Evolutionary conservation across 2,797 vertebrate species (phyloP), one percentile per base, ranked within the genome.

Genomic region (Synaphobranchus kaupii): DNA sequence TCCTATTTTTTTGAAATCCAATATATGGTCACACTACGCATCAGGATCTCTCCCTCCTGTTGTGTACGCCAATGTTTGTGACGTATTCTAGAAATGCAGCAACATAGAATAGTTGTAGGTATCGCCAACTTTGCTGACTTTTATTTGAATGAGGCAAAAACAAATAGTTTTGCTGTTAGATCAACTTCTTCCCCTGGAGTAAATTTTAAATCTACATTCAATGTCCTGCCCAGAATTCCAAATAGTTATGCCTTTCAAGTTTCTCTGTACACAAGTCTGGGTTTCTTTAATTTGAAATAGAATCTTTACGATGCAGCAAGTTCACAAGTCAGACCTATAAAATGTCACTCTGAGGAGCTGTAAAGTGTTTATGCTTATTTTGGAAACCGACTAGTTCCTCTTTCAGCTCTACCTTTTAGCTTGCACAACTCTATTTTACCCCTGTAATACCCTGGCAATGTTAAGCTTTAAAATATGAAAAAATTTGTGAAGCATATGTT

Each of bases 331-430:
- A 80, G 48, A 31, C 73, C 73, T 78, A 13, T 56, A 48, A 48
- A 85, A 85, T 28, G 48, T 44, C 7, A 84, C 83, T 10, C 84
- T 17, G 34, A 85, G 66, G 48, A 7, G 4, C 84, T 76, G 47
- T 85, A 52, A 52, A 73, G 84, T 85, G n/a, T 85, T 85, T 25
- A 68, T 71, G 66, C n/a, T 52, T 71, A 76, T 85, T 73, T 85
- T 85, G 66, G 47, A 85, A 66, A 60, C 25, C 31, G 34, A 84
- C 22, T 31, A 8, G 25, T 71, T 73, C 63, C 47, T 85, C 47
- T 85, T 85, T 47, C n/a, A 50, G 28, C 47, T 85, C 13, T 76
- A 73, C 66, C 25, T 83, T 73, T 20, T 68, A 73, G 60, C n/a
- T 71, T 17, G 60, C 48, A 52, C 25, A 28, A 54, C 48, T 85